Base-by-base conservation (phyloP, 1,140 invertebrate genomes). In the Hylaeus volcanicus region DNA sequence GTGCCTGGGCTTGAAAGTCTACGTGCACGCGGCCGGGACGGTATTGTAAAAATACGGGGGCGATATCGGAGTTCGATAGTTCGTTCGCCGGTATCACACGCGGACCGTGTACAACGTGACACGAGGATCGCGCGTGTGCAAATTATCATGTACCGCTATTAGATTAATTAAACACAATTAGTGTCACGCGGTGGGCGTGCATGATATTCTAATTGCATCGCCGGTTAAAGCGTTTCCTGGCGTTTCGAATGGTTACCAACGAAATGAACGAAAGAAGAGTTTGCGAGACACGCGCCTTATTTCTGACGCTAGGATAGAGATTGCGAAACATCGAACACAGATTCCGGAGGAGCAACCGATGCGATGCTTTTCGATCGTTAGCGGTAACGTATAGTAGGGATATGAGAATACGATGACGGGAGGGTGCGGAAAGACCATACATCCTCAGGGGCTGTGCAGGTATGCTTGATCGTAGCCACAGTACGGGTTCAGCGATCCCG, bases 141-240 rank as follows among this genome's bases (percentile, higher is more conserved):
- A 87, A 87, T 87, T 81, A 69, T 82, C 83, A 79, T 66, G 74
- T 78, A 74, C 70, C 64, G 74, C 82, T 74, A 84, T 87, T 87
- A 79, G 82, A 87, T 86, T 84, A 86, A 86, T 87, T 87, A 84
- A 82, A 70, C 58, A 58, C 72, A 83, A 86, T 87, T 86, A 84
- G 81, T 74, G 85, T 78, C 60, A 65, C 75, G 79, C 65, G 15
- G 56, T 4, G 45, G 55, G 60, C 68, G 76, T 80, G 84, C 74
- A 70, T 15, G 74, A 82, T 86, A 86, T 83, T 63, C 73, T 64
- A 79, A 83, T 79, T 64, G 76, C 53, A 14, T 48, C 58, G 66
- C 15, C 43, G 53, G n/a, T 55, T 55, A 66, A 58, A 68, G 41
- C 64, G 12, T 81, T 81, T 64, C 65, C 58, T 15, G 41, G 26